A percentile compares a stretch with the other conserved stretches of the same genome.
Evolutionary conservation across 1,140 invertebrate species (phyloP).

Genomic region (Dufourea novaeangliae): DNA sequence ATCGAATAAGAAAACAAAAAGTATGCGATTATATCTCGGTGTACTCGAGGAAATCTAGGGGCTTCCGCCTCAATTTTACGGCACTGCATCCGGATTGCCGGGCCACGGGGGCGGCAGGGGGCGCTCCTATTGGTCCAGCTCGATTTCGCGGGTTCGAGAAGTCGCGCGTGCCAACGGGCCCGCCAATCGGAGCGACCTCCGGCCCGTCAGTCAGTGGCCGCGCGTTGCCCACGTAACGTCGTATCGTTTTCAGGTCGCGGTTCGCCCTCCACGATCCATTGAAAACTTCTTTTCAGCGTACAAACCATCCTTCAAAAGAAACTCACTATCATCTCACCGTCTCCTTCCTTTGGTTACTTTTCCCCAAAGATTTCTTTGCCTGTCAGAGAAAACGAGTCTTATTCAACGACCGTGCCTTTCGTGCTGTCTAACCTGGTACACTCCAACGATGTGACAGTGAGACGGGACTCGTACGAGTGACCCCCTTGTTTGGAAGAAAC

Average conservation of each 20-base stretch:
- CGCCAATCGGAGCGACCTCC: constrained; percentile 52
- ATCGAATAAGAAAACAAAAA: no score
- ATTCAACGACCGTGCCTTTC: background rate
- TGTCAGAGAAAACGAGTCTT: background rate
- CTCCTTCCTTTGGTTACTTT: background rate
- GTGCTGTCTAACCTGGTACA: background rate
- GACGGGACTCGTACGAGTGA: background rate
- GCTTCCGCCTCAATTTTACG: constrained; percentile 25
- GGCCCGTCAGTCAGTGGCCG: constrained; percentile 53
- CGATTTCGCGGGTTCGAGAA: constrained; percentile 63
- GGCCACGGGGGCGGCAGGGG: constrained; percentile 29
- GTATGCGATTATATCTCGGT: background rate
- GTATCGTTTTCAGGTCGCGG: background rate
- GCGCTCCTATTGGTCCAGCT: constrained; percentile 52
- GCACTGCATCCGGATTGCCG: constrained; percentile 41
- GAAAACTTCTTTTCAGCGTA: background rate
- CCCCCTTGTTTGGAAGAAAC: background rate
- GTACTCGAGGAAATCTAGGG: background rate
- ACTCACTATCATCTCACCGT: background rate
- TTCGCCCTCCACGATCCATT: background rate
- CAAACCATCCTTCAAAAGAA: background rate
- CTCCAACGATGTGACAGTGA: constrained; percentile 3
- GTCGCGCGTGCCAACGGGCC: constrained; percentile 49
- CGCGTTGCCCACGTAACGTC: constrained; percentile 50
- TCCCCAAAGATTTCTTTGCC: no score